Evolutionary conservation across 2,888 invertebrate species (phyloP).

Genomic region (Dugesia japonica): DNA sequence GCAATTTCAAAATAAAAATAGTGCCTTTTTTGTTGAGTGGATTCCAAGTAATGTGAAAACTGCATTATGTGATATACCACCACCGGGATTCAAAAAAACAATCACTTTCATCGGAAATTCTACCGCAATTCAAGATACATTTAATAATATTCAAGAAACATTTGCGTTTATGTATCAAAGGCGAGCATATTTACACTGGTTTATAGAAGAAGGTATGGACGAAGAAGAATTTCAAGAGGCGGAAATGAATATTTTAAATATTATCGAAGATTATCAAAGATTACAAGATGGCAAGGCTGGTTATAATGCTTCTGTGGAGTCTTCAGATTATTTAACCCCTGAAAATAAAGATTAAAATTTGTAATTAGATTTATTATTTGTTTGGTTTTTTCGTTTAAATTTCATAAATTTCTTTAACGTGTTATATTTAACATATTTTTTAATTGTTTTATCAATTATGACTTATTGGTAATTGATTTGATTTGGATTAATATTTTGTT

Average conservation of each 20-base stretch:
- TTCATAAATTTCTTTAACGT: neutral
- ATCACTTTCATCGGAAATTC: conserved; percentile 23
- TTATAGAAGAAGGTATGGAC: conserved; percentile 30
- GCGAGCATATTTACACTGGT: conserved; percentile 31
- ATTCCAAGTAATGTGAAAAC: conserved; percentile 31
- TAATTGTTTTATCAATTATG: neutral
- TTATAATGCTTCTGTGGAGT: no score
- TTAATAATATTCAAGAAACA: neutral
- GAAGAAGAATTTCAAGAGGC: conserved; percentile 30
- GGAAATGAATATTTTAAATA: conserved; percentile 23
- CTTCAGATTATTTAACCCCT: no score
- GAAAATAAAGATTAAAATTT: no score
- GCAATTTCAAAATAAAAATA: conserved; percentile 24
- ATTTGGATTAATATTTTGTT: neutral
- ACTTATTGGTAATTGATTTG: neutral
- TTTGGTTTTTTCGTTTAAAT: neutral
- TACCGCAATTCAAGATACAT: conserved; percentile 23
- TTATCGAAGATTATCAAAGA: conserved; percentile 28
- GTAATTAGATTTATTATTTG: neutral
- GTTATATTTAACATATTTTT: neutral
- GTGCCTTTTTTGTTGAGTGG: conserved; percentile 30
- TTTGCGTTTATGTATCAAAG: conserved; percentile 29
- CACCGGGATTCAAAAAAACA: neutral
- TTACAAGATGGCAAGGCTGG: neutral
- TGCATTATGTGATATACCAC: conserved; percentile 32